These are phyloP conservation scores for Lagenorhynchus albirostris DNA, from an alignment of 2,113 vertebrate species.

Conservation along the genomic window DNA sequence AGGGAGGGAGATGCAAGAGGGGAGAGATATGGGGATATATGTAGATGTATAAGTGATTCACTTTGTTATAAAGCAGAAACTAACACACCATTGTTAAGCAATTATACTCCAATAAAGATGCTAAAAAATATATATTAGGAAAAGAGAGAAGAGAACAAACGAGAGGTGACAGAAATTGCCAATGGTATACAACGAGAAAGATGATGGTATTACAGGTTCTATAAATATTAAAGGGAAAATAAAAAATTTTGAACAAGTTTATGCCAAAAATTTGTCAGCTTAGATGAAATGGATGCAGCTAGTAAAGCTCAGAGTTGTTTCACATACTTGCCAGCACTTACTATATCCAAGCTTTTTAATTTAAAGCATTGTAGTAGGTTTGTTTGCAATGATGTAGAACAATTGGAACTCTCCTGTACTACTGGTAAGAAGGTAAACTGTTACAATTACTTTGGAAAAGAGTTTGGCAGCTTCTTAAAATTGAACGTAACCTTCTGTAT, in stretches of 20 bases:
- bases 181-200: neutral
- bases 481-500: neutral
- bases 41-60: too few species aligned
- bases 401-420: neutral
- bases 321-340: neutral
- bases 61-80: too few species aligned
- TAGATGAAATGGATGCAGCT: neutral
- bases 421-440: neutral
- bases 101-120: too few species aligned
- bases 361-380: neutral
- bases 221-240: neutral
- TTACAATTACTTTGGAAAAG: neutral
- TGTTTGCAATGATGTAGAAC: neutral
- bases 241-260: neutral
- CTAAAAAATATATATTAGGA: neutral
- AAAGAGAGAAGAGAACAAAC: neutral
- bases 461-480: neutral
- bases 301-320: neutral
- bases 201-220: neutral
- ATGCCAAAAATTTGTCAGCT: neutral
- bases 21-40: too few species aligned
- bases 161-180: neutral
- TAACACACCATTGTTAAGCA: too few species aligned
- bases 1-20: too few species aligned
- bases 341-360: neutral